Base-by-base conservation (phyloP, 2,888 invertebrate species). In the Meliscaeva auricollis region DNA sequence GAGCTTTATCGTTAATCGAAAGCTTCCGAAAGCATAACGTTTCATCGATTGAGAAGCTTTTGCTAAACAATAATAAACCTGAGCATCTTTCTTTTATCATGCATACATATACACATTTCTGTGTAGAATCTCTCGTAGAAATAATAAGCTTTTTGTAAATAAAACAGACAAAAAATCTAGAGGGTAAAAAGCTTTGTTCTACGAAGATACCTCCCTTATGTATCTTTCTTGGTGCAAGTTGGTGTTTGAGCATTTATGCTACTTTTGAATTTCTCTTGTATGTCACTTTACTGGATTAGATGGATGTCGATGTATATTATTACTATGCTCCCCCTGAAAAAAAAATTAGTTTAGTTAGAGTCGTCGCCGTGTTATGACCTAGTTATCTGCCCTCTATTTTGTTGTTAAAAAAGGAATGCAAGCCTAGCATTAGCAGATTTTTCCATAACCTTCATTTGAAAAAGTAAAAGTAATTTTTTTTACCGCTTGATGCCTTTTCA, bases 311-410 rank as follows among this genome's bases (percentile, higher is more conserved):
- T 56, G 56, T 35, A 56, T 69, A 69, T 54, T 78, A 78, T 78
- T 74, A 78, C 62, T 54, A 69, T 77, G 26, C 78, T 74, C 75
- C 83, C 73, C 69, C 38, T 38, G 46, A 44, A 54, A 69, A 78
- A n/a, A 78, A 78, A 54, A 30, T 76, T 69, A 83, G 78, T 83
- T 83, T 78, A 78, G 83, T 74, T 78, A 83, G 78, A 83, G 69
- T 83, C 78, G 77, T 83, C 60, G 78, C 78, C 73, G 83, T 78
- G 83, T 78, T 83, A 68, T 83, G 78, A 83, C 83, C 78, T 83
- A 83, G 74, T 83, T 83, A 56, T 78, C 69, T 78, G 54, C 54
- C 74, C 78, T 72, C 54, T 73, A 82, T 68, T 41, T 60, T 52
- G 30, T 77, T 68, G 7, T 82, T 77, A 32, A 17, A 73, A 58